These are phyloP conservation scores for Enteromius unitaeniatus DNA, from an alignment of 2,797 vertebrate species.

Conservation along the genomic window DNA sequence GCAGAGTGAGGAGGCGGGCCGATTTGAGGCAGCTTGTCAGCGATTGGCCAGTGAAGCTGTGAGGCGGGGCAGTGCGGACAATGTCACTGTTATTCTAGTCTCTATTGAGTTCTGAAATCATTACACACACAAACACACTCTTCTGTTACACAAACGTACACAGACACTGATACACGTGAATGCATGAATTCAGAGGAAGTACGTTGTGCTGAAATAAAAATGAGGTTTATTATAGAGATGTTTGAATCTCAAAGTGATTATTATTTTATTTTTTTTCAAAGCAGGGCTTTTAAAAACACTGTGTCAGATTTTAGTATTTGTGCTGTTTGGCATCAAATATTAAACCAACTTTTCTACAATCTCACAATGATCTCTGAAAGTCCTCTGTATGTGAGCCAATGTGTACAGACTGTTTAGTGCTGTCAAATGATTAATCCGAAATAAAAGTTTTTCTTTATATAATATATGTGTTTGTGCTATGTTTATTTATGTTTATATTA, in stretches of 20 bases:
- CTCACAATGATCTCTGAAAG: not conserved
- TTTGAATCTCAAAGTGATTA: not conserved
- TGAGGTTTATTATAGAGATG: conserved; percentile 4
- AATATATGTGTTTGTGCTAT: too few relatives aligned
- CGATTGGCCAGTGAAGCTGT: conserved; percentile 91
- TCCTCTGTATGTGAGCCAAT: not conserved
- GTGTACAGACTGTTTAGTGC: not conserved
- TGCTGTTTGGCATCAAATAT: conserved; percentile 13
- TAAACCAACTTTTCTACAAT: conserved; percentile 41
- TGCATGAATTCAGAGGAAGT: not conserved
- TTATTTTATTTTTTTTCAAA: not conserved
- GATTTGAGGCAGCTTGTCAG: conserved; percentile 87
- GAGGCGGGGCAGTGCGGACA: conserved; percentile 91
- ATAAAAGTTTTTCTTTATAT: too few relatives aligned
- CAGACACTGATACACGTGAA: not conserved
- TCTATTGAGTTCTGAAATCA: conserved; percentile 80
- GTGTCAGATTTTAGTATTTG: conserved; percentile 17
- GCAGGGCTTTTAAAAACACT: conserved; percentile 40
- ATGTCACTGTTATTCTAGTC: conserved; percentile 92
- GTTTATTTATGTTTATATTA: too few relatives aligned
- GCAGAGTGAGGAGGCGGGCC: conserved; percentile 72
- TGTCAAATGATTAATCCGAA: too few relatives aligned
- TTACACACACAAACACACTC: not conserved
- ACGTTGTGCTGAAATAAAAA: conserved; percentile 12
- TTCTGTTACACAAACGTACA: not conserved